Percentiles rank a stretch among this genome's conserved stretches.
phyloP scores from a whole-genome alignment of 1,140 invertebrate species.

The Eupeodes corollae region DNA sequence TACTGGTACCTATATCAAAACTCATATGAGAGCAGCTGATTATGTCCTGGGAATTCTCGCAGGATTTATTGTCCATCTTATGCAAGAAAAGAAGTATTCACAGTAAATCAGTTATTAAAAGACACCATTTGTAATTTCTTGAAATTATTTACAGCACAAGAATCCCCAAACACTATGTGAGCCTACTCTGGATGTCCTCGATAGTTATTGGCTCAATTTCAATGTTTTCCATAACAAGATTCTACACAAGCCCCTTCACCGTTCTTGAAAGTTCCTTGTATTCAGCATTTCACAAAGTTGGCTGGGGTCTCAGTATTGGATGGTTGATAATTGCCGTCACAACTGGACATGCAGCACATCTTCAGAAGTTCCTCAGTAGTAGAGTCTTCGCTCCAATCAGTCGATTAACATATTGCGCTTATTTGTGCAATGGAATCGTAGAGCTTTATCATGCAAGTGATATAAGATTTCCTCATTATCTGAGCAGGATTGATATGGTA shows the following conservation, averaged over 20 bases:
- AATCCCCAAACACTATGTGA: constrained; percentile 38
- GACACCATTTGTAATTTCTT: constrained; percentile 5
- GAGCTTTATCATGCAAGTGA: constrained; percentile 49
- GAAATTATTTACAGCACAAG: constrained; percentile 37
- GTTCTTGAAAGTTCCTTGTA: constrained; percentile 47
- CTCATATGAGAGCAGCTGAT: constrained; percentile 54
- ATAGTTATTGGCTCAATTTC: constrained; percentile 41
- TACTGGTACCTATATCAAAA: constrained; percentile 52
- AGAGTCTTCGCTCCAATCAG: constrained; percentile 48
- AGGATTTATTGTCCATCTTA: constrained; percentile 49
- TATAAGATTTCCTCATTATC: constrained; percentile 42
- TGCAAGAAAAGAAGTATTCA: constrained; percentile 46
- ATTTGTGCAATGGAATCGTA: constrained; percentile 53
- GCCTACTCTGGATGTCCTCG: constrained; percentile 43
- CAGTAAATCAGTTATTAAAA: background rate
- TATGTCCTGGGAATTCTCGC: constrained; percentile 53
- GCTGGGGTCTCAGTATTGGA: constrained; percentile 50
- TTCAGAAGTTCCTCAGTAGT: constrained; percentile 47
- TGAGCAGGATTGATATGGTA: constrained; percentile 42
- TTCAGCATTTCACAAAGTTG: constrained; percentile 47
- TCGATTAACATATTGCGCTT: constrained; percentile 53
- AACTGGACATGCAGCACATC: constrained; percentile 51
- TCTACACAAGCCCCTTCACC: constrained; percentile 48
- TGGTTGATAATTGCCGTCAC: constrained; percentile 57
- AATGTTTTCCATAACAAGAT: constrained; percentile 48